These are phyloP conservation scores for Carcharodon carcharias DNA, from an alignment of 2,797 vertebrate species.

Conservation along the genomic window DNA sequence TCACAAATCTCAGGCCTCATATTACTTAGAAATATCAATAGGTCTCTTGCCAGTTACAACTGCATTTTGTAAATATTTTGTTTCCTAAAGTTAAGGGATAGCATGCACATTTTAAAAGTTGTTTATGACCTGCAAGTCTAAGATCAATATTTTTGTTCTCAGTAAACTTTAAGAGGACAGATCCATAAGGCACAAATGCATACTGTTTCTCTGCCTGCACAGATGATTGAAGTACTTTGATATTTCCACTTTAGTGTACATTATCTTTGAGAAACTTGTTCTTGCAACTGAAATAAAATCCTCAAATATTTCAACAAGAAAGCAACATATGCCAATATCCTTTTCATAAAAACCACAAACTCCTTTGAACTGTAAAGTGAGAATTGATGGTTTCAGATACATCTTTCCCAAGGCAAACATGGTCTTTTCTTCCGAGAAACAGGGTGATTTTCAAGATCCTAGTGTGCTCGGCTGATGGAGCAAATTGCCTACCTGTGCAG, in stretches of 20 bases:
- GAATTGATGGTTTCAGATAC: neutral
- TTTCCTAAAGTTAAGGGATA: neutral
- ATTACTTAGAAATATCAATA: neutral
- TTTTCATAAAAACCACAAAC: neutral
- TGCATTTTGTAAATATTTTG: neutral
- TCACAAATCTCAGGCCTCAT: neutral
- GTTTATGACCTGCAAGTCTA: neutral
- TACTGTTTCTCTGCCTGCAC: neutral
- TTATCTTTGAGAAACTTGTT: neutral
- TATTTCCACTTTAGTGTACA: conserved; percentile 17
- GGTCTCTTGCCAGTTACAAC: neutral
- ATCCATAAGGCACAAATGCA: neutral
- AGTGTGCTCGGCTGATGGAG: neutral
- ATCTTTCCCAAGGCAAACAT: neutral
- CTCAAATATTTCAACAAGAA: neutral
- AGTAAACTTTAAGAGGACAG: neutral
- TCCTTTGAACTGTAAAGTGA: neutral
- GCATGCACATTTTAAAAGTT: neutral
- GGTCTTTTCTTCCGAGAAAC: neutral
- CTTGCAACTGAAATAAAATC: neutral
- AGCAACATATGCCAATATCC: neutral
- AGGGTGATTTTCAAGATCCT: neutral
- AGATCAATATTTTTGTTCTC: neutral
- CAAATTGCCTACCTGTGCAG: neutral
- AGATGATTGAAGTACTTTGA: neutral